Evolutionary conservation across 2,888 invertebrate genomes (phyloP).

Genomic region (Coelopa pilipes): DNA sequence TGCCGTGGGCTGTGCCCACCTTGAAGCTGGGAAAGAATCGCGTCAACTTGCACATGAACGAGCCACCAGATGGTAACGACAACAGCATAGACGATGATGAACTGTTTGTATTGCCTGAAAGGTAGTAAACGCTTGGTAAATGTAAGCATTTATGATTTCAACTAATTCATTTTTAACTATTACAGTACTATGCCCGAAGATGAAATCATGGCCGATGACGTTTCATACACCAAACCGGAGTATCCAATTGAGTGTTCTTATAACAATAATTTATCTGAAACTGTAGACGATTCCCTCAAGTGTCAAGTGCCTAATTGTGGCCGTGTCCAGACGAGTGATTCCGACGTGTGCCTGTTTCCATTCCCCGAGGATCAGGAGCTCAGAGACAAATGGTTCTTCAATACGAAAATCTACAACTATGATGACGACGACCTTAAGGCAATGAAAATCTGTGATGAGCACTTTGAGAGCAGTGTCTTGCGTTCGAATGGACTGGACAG

Average conservation of each 20-base stretch:
- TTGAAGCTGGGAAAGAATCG: not conserved
- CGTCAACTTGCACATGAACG: slow-evolving; percentile 17
- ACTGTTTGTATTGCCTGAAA: slow-evolving; percentile 16
- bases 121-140: no score
- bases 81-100: slow-evolving; percentile 19
- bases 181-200: no score
- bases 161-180: not conserved
- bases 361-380: slow-evolving; percentile 50
- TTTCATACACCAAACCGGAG: no score
- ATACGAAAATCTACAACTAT: slow-evolving; percentile 44
- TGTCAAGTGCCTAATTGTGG: slow-evolving; percentile 23
- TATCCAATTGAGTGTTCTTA: no score
- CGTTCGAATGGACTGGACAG: slow-evolving; percentile 37
- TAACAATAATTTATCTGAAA: not conserved
- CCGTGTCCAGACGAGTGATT: slow-evolving; percentile 1
- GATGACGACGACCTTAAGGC: slow-evolving; percentile 25
- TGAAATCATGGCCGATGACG: no score
- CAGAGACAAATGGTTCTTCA: slow-evolving; percentile 54
- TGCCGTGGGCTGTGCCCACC: slow-evolving; percentile 29
- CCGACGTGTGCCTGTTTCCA: slow-evolving; percentile 41
- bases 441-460: slow-evolving; percentile 50
- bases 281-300: not conserved
- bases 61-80: not conserved
- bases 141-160: no score
- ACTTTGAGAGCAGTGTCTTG: slow-evolving; percentile 51